Base-by-base conservation (phyloP, 1,140 invertebrate species). In the Tetragnatha versicolor region DNA sequence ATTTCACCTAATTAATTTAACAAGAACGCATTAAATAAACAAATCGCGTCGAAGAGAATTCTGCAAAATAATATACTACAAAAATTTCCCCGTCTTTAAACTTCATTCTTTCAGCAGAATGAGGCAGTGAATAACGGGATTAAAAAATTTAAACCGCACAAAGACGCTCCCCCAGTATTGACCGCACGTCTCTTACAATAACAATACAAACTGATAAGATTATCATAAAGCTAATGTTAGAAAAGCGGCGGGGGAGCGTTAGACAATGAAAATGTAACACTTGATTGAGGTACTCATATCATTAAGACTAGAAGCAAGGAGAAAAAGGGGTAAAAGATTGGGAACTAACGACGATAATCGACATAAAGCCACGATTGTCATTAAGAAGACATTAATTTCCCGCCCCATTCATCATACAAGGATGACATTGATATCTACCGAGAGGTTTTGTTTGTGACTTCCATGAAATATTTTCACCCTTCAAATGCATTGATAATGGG, bases 361-460 rank as follows among this genome's bases (percentile, higher is more conserved):
- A 45, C 39, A 68, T 49, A 68, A 68, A 68, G 65, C 27, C 42
- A 20, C 42, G 42, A 49, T 68, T 68, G 65, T 68, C 65, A 68
- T 68, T 68, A 68, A 68, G 65, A 49, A 68, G 27, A 68, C 65
- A 68, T 68, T 68, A 68, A 68, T 68, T 68, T 68, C 35, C 65
- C 42, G 31, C 7, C 42, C 31, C 65, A 68, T 68, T 68, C 65
- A 68, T 68, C 45, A 63, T 68, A 22, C 27, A 68, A 49, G 45
- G 25, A 29, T 68, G 65, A 68, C 65, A 68, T 49, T 68, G 45
- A 68, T 49, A 49, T 68, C 39, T 68, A 68, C 27, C 25, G n/a
- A 47, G 42, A 12, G 42, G 39, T 68, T 68, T 68, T 49, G 65
- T 68, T 49, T 68, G 65, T 29, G n/a, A 39, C 49, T 68, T 49